phyloP scores from a whole-genome alignment of 2,888 invertebrate genomes.

The Lampropteryx suffumata region DNA sequence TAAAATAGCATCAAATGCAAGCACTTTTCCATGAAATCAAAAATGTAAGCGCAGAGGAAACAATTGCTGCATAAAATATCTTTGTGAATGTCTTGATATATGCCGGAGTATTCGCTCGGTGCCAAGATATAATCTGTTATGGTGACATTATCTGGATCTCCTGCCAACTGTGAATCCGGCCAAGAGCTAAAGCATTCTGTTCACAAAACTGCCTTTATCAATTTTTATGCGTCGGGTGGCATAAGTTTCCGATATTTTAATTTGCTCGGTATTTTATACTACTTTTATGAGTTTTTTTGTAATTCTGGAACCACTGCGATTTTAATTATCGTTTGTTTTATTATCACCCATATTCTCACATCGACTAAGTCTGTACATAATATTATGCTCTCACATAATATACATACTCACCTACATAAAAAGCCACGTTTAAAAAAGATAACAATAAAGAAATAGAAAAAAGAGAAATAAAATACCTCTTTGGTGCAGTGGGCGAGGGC shows the following conservation, averaged over 20 bases:
- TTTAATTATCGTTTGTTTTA: not conserved
- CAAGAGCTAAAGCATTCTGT: slow-evolving; percentile 64
- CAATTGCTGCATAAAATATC: slow-evolving; percentile 49
- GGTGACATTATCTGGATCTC: slow-evolving; percentile 75
- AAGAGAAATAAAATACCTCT: too few relatives aligned
- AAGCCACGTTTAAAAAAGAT: too few relatives aligned
- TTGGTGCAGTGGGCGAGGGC: too few relatives aligned
- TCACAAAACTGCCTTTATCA: slow-evolving; percentile 51
- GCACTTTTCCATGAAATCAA: slow-evolving; percentile 16
- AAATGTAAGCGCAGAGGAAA: slow-evolving; percentile 28
- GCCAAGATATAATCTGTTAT: slow-evolving; percentile 82
- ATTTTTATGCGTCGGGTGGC: slow-evolving; percentile 27
- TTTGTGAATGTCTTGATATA: slow-evolving; percentile 60
- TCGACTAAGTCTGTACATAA: too few relatives aligned
- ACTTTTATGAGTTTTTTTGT: not conserved
- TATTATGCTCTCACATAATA: too few relatives aligned
- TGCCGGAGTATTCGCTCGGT: slow-evolving; percentile 53
- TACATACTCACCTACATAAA: too few relatives aligned
- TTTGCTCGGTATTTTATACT: slow-evolving; percentile 1
- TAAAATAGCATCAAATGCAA: not conserved
- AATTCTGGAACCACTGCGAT: not conserved
- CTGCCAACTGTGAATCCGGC: slow-evolving; percentile 70
- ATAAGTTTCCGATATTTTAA: slow-evolving; percentile 21
- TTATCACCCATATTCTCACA: too few relatives aligned
- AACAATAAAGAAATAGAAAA: too few relatives aligned